Evolutionary conservation across 2,113 vertebrate species (phyloP).

Genomic region (Ondatra zibethicus): DNA sequence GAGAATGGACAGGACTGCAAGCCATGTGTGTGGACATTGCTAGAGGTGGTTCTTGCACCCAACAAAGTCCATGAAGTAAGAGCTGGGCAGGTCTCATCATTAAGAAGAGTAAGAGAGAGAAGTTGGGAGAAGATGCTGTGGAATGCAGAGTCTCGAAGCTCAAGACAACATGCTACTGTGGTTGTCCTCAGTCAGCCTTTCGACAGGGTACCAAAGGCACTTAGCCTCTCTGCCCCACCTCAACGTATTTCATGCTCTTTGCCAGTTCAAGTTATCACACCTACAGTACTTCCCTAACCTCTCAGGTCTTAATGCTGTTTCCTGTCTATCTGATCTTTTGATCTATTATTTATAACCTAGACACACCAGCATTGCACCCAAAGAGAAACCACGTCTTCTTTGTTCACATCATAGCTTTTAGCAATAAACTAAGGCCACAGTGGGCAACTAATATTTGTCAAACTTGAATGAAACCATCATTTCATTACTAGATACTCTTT

Average conservation of each 20-base stretch:
- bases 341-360: conserved; percentile 7
- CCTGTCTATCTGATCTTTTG: not conserved
- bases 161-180: not conserved
- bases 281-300: not conserved
- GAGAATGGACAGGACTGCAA: not conserved
- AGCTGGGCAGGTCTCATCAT: not conserved
- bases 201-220: not conserved
- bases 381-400: not conserved
- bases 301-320: not conserved
- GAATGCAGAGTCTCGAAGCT: too few relatives aligned
- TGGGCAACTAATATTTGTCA: not conserved
- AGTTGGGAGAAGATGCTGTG: not conserved
- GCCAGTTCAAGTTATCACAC: not conserved
- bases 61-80: not conserved
- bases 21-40: not conserved
- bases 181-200: not conserved
- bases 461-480: not conserved
- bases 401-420: not conserved
- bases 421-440: not conserved
- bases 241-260: not conserved
- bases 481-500: not conserved
- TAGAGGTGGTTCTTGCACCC: too few relatives aligned
- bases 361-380: not conserved
- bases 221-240: not conserved
- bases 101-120: not conserved